A percentile compares a stretch with the other conserved stretches of the same genome.
Conservation (phyloP, 2,113 vertebrate genomes). For the Lynx canadensis region DNA sequence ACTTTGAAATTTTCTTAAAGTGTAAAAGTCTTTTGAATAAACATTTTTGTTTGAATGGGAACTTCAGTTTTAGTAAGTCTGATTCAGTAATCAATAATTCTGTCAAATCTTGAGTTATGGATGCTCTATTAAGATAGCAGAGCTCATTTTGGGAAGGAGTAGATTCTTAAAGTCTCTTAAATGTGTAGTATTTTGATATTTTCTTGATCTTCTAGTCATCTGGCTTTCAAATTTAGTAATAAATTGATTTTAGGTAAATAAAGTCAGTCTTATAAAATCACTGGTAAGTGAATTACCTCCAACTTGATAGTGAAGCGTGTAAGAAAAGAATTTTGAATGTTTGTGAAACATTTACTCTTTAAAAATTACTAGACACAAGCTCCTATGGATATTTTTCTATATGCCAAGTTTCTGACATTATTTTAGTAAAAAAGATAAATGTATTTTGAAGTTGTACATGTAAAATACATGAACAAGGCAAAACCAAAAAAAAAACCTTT, state of each 20-base stretch:
- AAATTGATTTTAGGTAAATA: constrained; percentile 6
- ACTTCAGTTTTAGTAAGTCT: constrained; percentile 32
- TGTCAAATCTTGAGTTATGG: background rate
- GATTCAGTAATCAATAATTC: constrained; percentile 2
- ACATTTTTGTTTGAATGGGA: background rate
- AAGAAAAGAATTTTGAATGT: constrained; percentile 23
- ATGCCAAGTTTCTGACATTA: background rate
- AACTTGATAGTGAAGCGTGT: background rate
- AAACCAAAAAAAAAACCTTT: background rate
- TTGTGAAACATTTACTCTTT: constrained; percentile 4
- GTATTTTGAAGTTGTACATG: background rate
- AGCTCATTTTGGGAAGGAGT: background rate
- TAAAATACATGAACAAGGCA: constrained; percentile 22
- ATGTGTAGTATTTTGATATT: constrained; percentile 34
- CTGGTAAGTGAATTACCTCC: background rate
- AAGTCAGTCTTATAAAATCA: constrained; percentile 9
- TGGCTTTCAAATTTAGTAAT: constrained; percentile 12
- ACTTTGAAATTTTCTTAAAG: constrained; percentile 6
- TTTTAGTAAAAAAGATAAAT: background rate
- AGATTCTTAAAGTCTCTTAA: background rate
- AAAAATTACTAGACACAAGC: background rate
- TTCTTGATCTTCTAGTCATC: background rate
- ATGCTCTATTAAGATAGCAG: background rate
- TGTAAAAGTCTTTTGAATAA: constrained; percentile 26
- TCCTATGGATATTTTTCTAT: background rate